phyloP scores from a whole-genome alignment of 2,888 invertebrate species.

The Ormyrus rosae region DNA sequence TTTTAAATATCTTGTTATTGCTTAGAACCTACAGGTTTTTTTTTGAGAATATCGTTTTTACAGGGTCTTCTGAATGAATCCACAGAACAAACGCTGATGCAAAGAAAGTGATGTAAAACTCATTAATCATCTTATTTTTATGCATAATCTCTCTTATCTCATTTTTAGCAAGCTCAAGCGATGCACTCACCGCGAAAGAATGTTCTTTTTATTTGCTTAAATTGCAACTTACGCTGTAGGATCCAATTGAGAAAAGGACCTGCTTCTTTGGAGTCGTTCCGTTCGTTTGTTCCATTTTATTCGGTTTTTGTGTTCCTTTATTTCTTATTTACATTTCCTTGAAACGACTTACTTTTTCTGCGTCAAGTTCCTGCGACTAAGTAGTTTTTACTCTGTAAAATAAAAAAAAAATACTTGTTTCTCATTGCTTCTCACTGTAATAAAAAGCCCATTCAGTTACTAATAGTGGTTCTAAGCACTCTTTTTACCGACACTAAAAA shows the following conservation, averaged over 20 bases:
- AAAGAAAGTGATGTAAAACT: no score
- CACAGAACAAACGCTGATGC: no score
- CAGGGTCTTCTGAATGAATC: no score
- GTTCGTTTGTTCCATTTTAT: constrained; percentile 44
- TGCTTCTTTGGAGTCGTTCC: constrained; percentile 42
- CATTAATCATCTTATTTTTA: background rate
- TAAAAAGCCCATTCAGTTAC: no score
- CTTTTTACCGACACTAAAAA: no score
- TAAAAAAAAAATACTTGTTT: background rate
- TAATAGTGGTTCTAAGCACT: no score
- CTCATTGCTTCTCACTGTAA: no score
- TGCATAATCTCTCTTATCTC: background rate
- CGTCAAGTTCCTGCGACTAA: background rate
- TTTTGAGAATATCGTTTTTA: no score
- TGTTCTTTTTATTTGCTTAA: background rate
- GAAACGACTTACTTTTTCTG: constrained; percentile 20
- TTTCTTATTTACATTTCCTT: constrained; percentile 41
- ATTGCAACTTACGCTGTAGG: constrained; percentile 49
- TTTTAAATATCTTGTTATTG: no score
- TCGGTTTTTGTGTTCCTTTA: background rate
- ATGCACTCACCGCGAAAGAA: no score
- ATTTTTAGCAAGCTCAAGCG: background rate
- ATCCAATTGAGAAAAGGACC: constrained; percentile 53
- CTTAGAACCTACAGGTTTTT: no score
- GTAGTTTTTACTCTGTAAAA: constrained; percentile 13